A percentile compares a stretch with the other conserved stretches of the same genome.
These are phyloP conservation scores for Tauraco hartlaubi DNA, from an alignment of 2,797 vertebrate genomes.

Conservation along the genomic window DNA sequence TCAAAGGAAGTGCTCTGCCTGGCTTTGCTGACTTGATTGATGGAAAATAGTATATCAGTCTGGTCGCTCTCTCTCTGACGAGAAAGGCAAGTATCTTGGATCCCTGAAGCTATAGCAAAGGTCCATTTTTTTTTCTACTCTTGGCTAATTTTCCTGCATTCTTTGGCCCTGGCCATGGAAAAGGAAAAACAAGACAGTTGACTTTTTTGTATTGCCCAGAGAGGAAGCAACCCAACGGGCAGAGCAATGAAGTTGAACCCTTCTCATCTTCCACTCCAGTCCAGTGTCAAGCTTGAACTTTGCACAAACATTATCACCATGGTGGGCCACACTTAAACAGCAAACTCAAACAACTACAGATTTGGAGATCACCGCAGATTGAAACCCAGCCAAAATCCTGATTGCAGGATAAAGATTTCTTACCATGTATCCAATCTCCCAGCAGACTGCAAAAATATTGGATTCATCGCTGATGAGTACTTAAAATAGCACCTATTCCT, in stretches of 20 bases:
- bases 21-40: constrained; percentile 71
- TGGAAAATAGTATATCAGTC: constrained; percentile 68
- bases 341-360: background rate
- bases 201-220: constrained; percentile 25
- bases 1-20: constrained; percentile 69
- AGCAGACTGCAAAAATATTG: background rate
- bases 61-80: constrained; percentile 35
- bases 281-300: background rate
- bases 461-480: background rate
- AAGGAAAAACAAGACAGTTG: constrained; percentile 27
- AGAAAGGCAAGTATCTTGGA: constrained; percentile 56
- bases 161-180: constrained; percentile 19
- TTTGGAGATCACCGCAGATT: background rate
- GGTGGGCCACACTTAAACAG: background rate
- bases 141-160: constrained; percentile 49
- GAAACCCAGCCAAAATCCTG: background rate
- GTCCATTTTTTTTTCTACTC: background rate
- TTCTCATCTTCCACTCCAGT: background rate
- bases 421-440: background rate
- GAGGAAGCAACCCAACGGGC: constrained; percentile 1
- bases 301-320: background rate
- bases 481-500: constrained; percentile 59
- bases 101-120: constrained; percentile 11
- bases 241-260: background rate
- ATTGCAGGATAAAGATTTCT: background rate